These are phyloP conservation scores for Luffia ferchaultella DNA, from an alignment of 2,888 invertebrate genomes.

Conservation along the genomic window DNA sequence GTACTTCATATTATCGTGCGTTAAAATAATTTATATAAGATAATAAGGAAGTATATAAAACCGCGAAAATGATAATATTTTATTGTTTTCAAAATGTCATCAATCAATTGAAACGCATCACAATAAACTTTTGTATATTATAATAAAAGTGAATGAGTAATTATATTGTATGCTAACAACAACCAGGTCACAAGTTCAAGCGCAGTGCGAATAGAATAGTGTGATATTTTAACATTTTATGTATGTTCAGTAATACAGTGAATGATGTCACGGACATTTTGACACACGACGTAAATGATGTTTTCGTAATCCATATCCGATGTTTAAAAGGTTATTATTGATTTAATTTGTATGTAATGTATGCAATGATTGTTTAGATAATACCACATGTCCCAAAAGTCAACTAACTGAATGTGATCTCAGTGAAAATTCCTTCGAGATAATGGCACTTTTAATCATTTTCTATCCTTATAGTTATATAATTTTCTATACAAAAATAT, in stretches of 20 bases:
- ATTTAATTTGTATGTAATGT: too few species aligned
- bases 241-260: slow-evolving; percentile 46
- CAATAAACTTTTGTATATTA: background rate
- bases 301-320: background rate
- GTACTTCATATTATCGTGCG: too few species aligned
- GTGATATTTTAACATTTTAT: slow-evolving; percentile 43
- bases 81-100: background rate
- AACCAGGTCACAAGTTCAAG: slow-evolving; percentile 52
- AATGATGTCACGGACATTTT: slow-evolving; percentile 52
- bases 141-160: slow-evolving; percentile 31
- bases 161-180: slow-evolving; percentile 25
- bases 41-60: background rate
- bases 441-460: background rate
- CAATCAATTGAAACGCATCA: background rate
- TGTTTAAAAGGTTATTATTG: background rate
- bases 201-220: slow-evolving; percentile 53
- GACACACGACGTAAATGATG: slow-evolving; percentile 29
- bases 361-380: too few species aligned
- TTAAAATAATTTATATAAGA: too few species aligned
- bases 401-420: too few species aligned
- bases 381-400: too few species aligned
- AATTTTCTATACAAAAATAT: too few species aligned
- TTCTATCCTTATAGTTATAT: background rate
- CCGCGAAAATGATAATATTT: background rate
- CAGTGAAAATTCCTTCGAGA: background rate